Evolutionary conservation across 2,113 vertebrate genomes (phyloP), one percentile per base, ranked within the genome.

Genomic region (Helogale parvula): DNA sequence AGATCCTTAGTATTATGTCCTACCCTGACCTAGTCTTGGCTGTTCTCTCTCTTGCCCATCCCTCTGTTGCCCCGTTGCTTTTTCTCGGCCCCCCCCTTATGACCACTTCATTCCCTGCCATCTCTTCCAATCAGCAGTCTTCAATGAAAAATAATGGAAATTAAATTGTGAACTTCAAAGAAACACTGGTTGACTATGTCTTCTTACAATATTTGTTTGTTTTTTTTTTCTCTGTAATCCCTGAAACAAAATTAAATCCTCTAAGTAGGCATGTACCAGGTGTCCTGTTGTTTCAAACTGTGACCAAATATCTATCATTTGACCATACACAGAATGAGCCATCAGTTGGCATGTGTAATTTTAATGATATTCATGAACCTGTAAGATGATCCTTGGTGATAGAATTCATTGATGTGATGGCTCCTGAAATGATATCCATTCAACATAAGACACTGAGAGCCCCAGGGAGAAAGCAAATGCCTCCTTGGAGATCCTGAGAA

Each of bases 351-450:
- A 17, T 15, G 31, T 66, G 41, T 5, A 5, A 54, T 45, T 68
- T 93, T 69, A 35, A 25, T 77, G 72, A 72, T 89, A 90, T 88
- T 93, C 52, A 83, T 54, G 69, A 94, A 38, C 66, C 71, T 47
- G 88, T 88, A 83, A 97, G 12, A 71, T 15, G 77, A 98, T 93
- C 84, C 86, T 72, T 31, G 31, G 66, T 77, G 76, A 88, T 63
- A 38, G 88, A 25, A 90, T 90, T 92, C 96, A 97, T 85, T 80
- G 77, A 86, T 74, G 31, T 19, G 81, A 93, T 98, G 88, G 86
- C 21, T 79, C 50, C 63, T 97, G 85, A 95, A 92, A 92, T 95
- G n/a, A 50, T 21, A 97, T 97, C 38, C 81, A 86, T 85, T 93
- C 81, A 91, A 82, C 86, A 63, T 23, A 65, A 93, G 66, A 93